Percentiles rank a stretch among this genome's conserved stretches.
Evolutionary conservation across 1,140 invertebrate genomes (phyloP).

Genomic region (Tetramorium alpestre): DNA sequence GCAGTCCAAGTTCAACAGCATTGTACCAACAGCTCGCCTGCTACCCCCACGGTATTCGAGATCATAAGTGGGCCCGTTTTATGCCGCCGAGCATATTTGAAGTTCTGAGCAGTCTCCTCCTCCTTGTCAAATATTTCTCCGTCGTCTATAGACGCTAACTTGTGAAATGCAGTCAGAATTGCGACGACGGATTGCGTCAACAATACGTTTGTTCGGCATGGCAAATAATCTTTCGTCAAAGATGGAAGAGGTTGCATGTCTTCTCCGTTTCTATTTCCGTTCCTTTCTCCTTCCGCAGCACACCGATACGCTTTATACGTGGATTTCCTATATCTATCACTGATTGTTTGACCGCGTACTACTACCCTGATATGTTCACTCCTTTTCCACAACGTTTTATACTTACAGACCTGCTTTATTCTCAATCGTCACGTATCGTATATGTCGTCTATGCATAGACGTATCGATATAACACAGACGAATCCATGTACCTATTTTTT

Average conservation of each 20-base stretch:
- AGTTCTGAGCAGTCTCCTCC: conserved; percentile 8
- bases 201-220: conserved; percentile 32
- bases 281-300: conserved; percentile 15
- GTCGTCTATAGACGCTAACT: neutral
- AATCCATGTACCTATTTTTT: neutral
- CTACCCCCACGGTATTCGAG: conserved; percentile 6
- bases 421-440: neutral
- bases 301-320: conserved; percentile 20
- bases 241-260: neutral
- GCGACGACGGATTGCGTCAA: conserved; percentile 19
- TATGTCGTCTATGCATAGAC: neutral
- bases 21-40: conserved; percentile 35
- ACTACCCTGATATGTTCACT: neutral
- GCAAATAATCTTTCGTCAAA: conserved; percentile 45
- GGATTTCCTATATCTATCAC: neutral
- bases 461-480: neutral
- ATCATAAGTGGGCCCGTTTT: conserved; percentile 51
- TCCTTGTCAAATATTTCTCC: conserved; percentile 33
- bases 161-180: conserved; percentile 29
- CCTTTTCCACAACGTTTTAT: neutral
- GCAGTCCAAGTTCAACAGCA: conserved; percentile 40
- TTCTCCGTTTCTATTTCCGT: conserved; percentile 5
- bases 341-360: conserved; percentile 17
- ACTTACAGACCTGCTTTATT: conserved; percentile 23
- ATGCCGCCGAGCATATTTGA: conserved; percentile 49